Conservation (phyloP, 2,797 vertebrate species). For the Eremophila alpestris region DNA sequence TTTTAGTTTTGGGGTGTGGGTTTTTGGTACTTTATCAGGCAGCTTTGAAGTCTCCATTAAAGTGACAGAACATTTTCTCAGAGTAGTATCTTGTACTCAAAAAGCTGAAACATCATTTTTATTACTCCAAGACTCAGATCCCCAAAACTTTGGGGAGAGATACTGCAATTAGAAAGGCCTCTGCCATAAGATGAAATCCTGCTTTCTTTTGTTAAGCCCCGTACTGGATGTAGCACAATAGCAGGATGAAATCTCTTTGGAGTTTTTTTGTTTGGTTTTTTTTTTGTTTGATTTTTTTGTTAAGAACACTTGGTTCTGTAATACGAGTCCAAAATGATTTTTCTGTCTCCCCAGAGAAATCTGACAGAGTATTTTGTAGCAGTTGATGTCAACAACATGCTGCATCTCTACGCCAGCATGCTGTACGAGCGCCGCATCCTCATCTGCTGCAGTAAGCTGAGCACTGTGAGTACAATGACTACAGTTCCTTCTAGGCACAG, state of each 20-base stretch:
- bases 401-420: conserved; percentile 98
- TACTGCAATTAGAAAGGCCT: neutral
- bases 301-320: conserved; percentile 21
- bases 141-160: neutral
- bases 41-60: neutral
- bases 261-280: rapidly evolving
- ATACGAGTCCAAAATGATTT: conserved; percentile 40
- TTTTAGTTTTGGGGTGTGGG: neutral
- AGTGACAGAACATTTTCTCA: neutral
- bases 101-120: conserved; percentile 29
- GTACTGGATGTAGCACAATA: neutral
- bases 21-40: neutral
- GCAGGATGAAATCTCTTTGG: neutral
- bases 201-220: neutral
- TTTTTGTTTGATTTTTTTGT: neutral
- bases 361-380: conserved; percentile 98
- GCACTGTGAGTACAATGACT: conserved; percentile 88
- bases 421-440: conserved; percentile 94
- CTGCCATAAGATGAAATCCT: neutral
- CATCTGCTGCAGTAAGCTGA: conserved; percentile 96
- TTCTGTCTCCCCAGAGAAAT: conserved; percentile 87
- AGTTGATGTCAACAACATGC: conserved; percentile 98
- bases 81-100: conserved; percentile 22
- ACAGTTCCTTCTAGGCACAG: neutral
- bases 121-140: neutral